Evolutionary conservation across 2,888 invertebrate species (phyloP).

Genomic region (Mylabris sibirica): DNA sequence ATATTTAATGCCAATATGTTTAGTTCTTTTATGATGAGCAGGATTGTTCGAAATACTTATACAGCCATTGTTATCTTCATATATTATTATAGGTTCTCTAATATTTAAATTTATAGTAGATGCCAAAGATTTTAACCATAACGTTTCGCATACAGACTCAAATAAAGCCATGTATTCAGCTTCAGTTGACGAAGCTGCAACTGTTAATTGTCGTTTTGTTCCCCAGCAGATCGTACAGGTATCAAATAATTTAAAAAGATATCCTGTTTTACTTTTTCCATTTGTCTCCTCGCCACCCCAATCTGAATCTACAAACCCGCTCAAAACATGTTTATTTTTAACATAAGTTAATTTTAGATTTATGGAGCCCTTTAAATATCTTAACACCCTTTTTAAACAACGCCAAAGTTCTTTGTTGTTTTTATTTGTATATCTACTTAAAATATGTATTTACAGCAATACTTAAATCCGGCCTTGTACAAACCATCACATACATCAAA

Average conservation of each 20-base stretch:
- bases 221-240: neutral
- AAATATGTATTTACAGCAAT: conserved; percentile 40
- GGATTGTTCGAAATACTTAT: conserved; percentile 12
- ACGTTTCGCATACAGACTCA: conserved; percentile 16
- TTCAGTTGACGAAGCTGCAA: conserved; percentile 8
- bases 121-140: conserved; percentile 21
- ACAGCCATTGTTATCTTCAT: conserved; percentile 12
- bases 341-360: conserved; percentile 39
- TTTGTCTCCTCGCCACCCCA: conserved; percentile 31
- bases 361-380: conserved; percentile 40
- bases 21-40: neutral
- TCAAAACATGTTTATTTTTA: conserved; percentile 31
- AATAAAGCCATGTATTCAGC: conserved; percentile 17
- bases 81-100: conserved; percentile 13
- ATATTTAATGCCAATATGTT: conserved; percentile 12
- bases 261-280: conserved; percentile 28
- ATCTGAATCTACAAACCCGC: conserved; percentile 44
- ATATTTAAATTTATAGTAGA: conserved; percentile 14
- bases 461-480: conserved; percentile 24
- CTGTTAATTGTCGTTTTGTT: conserved; percentile 12
- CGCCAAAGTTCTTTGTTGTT: conserved; percentile 38
- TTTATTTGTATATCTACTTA: conserved; percentile 41
- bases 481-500: conserved; percentile 29
- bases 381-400: conserved; percentile 39
- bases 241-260: conserved; percentile 31